Evolutionary conservation across 2,797 vertebrate genomes (phyloP).

Genomic region (Glyptemys insculpta): DNA sequence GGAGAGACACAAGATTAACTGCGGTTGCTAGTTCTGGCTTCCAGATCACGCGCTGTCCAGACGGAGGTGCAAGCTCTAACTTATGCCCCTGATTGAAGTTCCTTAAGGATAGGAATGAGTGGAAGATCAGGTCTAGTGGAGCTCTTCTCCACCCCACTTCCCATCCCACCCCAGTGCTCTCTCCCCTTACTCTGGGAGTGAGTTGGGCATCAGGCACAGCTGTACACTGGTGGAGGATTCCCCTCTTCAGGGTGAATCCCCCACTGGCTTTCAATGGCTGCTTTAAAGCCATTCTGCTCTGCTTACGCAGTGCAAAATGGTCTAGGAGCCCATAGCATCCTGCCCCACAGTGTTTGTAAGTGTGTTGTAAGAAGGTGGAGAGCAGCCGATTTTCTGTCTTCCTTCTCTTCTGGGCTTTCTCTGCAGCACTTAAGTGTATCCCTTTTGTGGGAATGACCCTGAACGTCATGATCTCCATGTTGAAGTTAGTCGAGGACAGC

Average conservation of each 20-base stretch:
- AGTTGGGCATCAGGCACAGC: neutral
- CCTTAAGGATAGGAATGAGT: neutral
- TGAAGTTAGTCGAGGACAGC: conserved; percentile 34
- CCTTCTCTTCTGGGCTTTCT: neutral
- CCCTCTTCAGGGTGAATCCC: neutral
- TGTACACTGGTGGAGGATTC: neutral
- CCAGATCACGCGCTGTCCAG: neutral
- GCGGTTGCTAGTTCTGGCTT: neutral
- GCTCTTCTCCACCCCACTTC: neutral
- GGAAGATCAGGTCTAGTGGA: neutral
- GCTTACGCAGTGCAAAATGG: neutral
- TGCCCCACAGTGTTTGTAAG: neutral
- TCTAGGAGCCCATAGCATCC: neutral
- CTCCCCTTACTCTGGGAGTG: neutral
- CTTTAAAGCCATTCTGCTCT: neutral
- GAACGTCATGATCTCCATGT: conserved; percentile 62
- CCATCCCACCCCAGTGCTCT: neutral
- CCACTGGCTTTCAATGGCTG: neutral
- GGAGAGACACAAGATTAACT: neutral
- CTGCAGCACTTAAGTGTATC: conserved; percentile 50
- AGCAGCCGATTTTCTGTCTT: neutral
- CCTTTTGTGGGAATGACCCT: conserved; percentile 67
- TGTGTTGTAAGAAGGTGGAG: neutral
- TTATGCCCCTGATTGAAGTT: neutral
- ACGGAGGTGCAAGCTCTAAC: neutral